Evolutionary conservation across 2,113 vertebrate genomes (phyloP).

Genomic region (Tragelaphus imberbis): DNA sequence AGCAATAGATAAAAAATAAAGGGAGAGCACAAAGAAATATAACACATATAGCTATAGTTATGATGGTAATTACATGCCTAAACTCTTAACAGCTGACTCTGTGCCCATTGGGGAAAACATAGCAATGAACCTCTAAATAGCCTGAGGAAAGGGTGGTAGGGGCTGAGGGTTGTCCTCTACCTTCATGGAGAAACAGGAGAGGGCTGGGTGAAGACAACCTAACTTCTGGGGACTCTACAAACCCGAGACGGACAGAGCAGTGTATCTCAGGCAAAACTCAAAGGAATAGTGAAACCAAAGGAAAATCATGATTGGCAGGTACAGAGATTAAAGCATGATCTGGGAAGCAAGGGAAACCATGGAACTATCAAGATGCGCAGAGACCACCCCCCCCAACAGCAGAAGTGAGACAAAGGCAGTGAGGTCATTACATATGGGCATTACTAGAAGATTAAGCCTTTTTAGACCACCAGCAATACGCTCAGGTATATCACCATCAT

Average conservation of each 20-base stretch:
- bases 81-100: neutral
- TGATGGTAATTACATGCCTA: neutral
- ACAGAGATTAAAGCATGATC: neutral
- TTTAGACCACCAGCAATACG: neutral
- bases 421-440: neutral
- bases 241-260: neutral
- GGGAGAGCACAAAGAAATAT: neutral
- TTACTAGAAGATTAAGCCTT: neutral
- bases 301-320: neutral
- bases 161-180: neutral
- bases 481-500: neutral
- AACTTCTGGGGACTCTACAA: neutral
- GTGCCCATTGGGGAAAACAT: neutral
- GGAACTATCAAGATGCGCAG: neutral
- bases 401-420: neutral
- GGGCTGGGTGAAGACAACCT: neutral
- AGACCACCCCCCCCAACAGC: neutral
- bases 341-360: neutral
- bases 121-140: neutral
- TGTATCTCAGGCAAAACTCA: neutral
- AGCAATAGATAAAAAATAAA: neutral
- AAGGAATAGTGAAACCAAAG: neutral
- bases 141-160: neutral
- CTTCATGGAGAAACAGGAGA: neutral
- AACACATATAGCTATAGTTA: neutral